Evolutionary conservation across 2,113 vertebrate genomes (phyloP).

Genomic region (Centrocercus urophasianus): DNA sequence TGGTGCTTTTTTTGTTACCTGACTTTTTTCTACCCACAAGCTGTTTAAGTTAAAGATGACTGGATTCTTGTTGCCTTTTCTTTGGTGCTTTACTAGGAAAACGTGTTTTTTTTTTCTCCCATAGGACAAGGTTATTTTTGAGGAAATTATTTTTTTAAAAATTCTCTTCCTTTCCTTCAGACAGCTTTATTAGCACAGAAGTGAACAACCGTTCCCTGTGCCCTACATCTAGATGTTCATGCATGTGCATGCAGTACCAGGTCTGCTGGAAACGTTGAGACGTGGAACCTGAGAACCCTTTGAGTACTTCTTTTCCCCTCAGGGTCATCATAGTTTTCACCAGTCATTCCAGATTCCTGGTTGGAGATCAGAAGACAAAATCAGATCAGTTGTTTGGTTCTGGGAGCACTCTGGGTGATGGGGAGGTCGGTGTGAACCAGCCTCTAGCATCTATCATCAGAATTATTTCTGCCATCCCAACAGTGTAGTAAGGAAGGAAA

Average conservation of each 20-base stretch:
- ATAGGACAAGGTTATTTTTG: slow-evolving; percentile 1
- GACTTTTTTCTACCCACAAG: neutral
- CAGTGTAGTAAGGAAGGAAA: neutral
- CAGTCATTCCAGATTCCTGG: slow-evolving; percentile 1
- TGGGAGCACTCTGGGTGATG: neutral
- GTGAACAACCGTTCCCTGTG: slow-evolving; percentile 24
- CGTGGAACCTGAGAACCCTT: slow-evolving; percentile 60
- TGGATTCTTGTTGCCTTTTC: slow-evolving; percentile 48
- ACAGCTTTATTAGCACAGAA: slow-evolving; percentile 36
- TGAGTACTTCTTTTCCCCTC: slow-evolving; percentile 52
- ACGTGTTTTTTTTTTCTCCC: neutral
- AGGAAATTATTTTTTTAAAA: neutral
- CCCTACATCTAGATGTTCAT: neutral
- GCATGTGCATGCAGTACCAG: neutral
- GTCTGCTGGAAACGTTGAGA: slow-evolving; percentile 33
- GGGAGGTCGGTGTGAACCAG: neutral
- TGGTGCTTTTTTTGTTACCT: slow-evolving; percentile 52
- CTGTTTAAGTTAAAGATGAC: slow-evolving; percentile 58
- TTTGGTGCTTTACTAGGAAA: slow-evolving; percentile 67
- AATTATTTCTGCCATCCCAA: neutral
- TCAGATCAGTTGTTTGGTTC: neutral
- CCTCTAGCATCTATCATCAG: neutral
- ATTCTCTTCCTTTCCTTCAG: slow-evolving; percentile 18
- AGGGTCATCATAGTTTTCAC: slow-evolving; percentile 26
- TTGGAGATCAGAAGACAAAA: neutral